These are phyloP conservation scores for Emesis furor DNA, from an alignment of 2,888 invertebrate species.

Conservation along the genomic window DNA sequence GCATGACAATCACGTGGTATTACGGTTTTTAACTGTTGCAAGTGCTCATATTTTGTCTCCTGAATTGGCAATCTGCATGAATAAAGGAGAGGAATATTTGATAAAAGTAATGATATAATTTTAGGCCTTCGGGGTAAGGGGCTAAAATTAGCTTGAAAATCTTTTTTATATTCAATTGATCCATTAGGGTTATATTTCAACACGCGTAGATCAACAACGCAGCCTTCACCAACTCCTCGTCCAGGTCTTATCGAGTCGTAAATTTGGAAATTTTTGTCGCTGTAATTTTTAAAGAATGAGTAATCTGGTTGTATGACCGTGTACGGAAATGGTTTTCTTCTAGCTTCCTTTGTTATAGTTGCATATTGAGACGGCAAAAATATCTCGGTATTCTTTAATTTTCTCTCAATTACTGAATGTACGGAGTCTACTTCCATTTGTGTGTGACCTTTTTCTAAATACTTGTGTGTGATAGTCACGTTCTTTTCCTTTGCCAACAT, in stretches of 20 bases:
- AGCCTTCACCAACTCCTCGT: conserved; percentile 35
- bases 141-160: conserved; percentile 45
- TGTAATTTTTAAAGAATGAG: conserved; percentile 71
- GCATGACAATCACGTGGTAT: no score
- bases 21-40: no score
- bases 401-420: conserved; percentile 80
- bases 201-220: conserved; percentile 37
- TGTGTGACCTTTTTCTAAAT: conserved; percentile 74
- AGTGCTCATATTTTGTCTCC: no score
- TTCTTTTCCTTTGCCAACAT: conserved; percentile 62
- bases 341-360: conserved; percentile 67
- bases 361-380: conserved; percentile 47
- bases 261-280: conserved; percentile 58
- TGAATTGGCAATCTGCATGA: no score
- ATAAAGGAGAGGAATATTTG: no score
- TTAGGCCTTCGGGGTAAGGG: conserved; percentile 47
- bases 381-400: conserved; percentile 73
- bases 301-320: conserved; percentile 61
- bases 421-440: conserved; percentile 78
- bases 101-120: no score
- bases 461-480: conserved; percentile 71
- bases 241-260: conserved; percentile 61
- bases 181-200: conserved; percentile 51
- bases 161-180: conserved; percentile 42
- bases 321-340: conserved; percentile 71